Conservation (phyloP, 35 echinoderm and acorn worm species). For the Holothuria glaberrima region DNA sequence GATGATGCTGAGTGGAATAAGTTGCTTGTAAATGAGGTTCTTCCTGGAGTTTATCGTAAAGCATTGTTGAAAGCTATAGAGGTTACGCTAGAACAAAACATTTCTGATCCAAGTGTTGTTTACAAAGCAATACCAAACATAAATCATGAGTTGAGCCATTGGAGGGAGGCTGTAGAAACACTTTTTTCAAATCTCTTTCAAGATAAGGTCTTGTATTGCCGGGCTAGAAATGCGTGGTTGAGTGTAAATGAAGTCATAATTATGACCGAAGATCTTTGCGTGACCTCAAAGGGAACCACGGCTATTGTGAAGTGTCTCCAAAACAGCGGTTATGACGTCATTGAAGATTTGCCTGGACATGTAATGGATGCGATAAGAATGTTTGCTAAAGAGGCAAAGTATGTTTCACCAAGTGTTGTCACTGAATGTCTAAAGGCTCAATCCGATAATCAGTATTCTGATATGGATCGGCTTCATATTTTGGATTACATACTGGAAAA, state of each 20-base stretch:
- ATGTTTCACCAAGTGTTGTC: neutral
- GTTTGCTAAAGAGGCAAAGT: neutral
- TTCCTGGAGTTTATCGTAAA: slow-evolving; percentile 69
- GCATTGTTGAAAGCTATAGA: slow-evolving; percentile 22
- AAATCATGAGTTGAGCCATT: slow-evolving; percentile 1
- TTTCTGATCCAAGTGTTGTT: neutral
- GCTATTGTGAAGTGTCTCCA: slow-evolving; percentile 13
- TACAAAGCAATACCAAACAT: slow-evolving; percentile 15
- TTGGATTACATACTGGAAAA: slow-evolving; percentile 10
- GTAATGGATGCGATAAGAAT: neutral
- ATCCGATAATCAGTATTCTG: neutral
- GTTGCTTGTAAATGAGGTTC: slow-evolving; percentile 65
- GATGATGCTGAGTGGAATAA: slow-evolving; percentile 80
- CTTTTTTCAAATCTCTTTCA: neutral
- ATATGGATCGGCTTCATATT: neutral
- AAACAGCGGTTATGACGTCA: neutral
- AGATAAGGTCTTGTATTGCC: neutral
- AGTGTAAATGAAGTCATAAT: slow-evolving; percentile 1
- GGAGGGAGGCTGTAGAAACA: slow-evolving; percentile 2
- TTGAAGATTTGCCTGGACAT: neutral
- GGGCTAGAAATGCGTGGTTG: neutral
- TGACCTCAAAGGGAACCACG: neutral
- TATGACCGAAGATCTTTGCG: neutral
- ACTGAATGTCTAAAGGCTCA: neutral
- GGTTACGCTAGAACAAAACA: neutral